Conservation (phyloP, 2,113 vertebrate species). For the Rhinolophus sinicus region DNA sequence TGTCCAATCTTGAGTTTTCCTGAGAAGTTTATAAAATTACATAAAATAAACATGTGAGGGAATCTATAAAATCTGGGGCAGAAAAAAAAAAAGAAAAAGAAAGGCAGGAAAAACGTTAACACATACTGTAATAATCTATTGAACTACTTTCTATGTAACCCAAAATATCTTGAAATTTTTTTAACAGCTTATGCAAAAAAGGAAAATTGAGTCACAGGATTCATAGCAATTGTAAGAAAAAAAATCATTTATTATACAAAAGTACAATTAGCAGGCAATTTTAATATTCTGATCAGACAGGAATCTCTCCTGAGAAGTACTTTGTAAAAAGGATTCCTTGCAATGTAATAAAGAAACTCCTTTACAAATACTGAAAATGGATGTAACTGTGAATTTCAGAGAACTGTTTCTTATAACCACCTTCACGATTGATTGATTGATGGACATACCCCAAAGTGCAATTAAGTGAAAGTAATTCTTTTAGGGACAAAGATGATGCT, state of each 20-base stretch:
- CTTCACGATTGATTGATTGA: neutral
- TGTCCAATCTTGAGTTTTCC: neutral
- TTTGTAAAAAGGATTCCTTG: neutral
- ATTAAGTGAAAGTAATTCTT: neutral
- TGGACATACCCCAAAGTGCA: neutral
- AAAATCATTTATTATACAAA: neutral
- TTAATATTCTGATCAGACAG: constrained; percentile 7
- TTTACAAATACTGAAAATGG: neutral
- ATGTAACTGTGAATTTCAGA: neutral
- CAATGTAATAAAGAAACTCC: neutral
- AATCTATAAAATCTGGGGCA: neutral
- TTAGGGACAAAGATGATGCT: neutral
- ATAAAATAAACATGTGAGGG: neutral
- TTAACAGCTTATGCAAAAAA: neutral
- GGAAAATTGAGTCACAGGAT: neutral
- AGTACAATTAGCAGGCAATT: neutral
- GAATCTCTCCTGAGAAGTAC: neutral
- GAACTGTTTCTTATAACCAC: neutral
- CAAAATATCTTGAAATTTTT: neutral
- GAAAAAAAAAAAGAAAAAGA: neutral
- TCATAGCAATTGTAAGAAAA: neutral
- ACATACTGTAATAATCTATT: neutral
- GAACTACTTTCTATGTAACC: neutral
- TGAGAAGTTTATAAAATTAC: neutral
- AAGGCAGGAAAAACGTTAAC: neutral